Evolutionary conservation across 2,113 vertebrate species (phyloP).

Genomic region (Halichoeres trimaculatus): DNA sequence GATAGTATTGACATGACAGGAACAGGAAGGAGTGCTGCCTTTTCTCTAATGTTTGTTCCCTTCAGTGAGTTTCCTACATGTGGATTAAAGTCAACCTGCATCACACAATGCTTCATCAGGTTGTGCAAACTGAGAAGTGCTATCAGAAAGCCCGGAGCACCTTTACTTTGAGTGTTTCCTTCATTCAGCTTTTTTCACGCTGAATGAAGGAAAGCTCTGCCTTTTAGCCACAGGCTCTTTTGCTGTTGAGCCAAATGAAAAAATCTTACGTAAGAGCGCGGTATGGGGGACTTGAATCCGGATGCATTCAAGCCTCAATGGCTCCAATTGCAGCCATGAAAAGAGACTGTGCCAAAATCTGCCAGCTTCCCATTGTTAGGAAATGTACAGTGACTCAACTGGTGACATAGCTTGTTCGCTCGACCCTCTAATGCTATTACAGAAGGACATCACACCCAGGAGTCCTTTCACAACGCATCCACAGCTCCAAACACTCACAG

Average conservation of each 20-base stretch:
- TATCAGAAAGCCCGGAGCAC: neutral
- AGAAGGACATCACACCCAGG: neutral
- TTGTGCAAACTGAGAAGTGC: constrained; percentile 16
- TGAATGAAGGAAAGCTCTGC: neutral
- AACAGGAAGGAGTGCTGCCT: constrained; percentile 33
- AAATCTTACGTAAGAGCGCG: constrained; percentile 16
- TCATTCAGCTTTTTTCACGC: neutral
- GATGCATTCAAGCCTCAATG: constrained; percentile 44
- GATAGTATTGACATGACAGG: constrained; percentile 14
- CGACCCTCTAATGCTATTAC: constrained; percentile 7
- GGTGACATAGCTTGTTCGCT: constrained; percentile 36
- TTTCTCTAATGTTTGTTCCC: constrained; percentile 38
- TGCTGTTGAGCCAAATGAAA: constrained; percentile 26
- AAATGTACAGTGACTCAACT: constrained; percentile 53
- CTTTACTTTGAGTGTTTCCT: constrained; percentile 6
- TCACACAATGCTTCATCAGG: constrained; percentile 40
- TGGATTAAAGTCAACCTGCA: constrained; percentile 21
- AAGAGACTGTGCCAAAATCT: constrained; percentile 19
- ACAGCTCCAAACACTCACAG: constrained; percentile 10
- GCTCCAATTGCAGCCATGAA: constrained; percentile 38
- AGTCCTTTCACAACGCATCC: constrained; percentile 23
- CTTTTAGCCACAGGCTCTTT: constrained; percentile 5
- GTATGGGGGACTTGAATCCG: constrained; percentile 13
- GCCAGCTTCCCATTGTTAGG: constrained; percentile 23
- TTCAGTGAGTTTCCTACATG: constrained; percentile 17